Evolutionary conservation across 2,888 invertebrate species (phyloP).

Genomic region (Carterocephalus palaemon): DNA sequence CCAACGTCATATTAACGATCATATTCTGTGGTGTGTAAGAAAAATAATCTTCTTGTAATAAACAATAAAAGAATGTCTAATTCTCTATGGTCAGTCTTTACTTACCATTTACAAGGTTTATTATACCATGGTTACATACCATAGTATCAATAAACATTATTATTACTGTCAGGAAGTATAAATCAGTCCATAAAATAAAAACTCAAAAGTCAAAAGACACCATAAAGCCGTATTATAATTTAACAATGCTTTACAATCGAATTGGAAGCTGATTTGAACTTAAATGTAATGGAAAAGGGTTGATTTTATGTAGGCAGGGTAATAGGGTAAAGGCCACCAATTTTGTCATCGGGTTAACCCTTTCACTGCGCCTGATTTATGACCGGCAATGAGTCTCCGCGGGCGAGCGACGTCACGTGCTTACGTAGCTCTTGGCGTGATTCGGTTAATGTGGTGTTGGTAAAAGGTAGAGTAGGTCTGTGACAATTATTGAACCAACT

Average conservation of each 20-base stretch:
- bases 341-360: conserved; percentile 58
- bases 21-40: too few species aligned
- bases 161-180: conserved; percentile 11
- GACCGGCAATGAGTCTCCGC: conserved; percentile 49
- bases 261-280: neutral
- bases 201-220: neutral
- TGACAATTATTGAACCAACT: too few species aligned
- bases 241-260: neutral
- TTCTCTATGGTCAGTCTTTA: too few species aligned
- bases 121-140: too few species aligned
- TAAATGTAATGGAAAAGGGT: neutral
- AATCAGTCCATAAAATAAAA: conserved; percentile 7
- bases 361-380: conserved; percentile 71
- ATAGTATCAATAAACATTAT: neutral
- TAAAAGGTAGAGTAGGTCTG: too few species aligned
- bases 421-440: too few species aligned
- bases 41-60: too few species aligned
- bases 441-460: too few species aligned
- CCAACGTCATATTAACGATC: too few species aligned
- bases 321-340: conserved; percentile 50
- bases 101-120: too few species aligned
- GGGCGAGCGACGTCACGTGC: conserved; percentile 29
- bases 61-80: too few species aligned
- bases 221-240: conserved; percentile 3
- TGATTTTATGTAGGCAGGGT: neutral